These are phyloP conservation scores for Amphipoea lucens DNA, from an alignment of 2,888 invertebrate genomes.

Conservation along the genomic window DNA sequence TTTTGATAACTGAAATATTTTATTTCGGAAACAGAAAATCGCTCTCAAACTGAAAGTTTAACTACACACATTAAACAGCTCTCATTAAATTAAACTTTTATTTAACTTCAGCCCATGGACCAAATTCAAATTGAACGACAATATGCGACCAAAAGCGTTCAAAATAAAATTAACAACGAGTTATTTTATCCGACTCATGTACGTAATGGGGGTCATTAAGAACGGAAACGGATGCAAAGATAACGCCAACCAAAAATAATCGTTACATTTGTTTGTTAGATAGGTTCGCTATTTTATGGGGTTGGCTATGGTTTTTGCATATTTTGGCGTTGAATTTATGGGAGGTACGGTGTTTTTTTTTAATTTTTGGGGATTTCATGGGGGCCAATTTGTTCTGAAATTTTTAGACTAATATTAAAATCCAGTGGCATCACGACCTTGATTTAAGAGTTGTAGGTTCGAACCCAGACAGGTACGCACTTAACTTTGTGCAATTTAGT, in stretches of 20 bases:
- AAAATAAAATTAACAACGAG: conserved; percentile 59
- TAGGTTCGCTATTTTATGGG: conserved; percentile 43
- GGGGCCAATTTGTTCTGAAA: not conserved
- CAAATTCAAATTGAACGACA: conserved; percentile 51
- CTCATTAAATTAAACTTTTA: conserved; percentile 38
- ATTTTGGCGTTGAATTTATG: conserved; percentile 3
- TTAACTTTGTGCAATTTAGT: no score
- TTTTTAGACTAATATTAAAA: not conserved
- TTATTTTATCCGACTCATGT: conserved; percentile 57
- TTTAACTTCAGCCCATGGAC: conserved; percentile 32
- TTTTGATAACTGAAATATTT: not conserved
- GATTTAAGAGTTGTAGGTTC: not conserved
- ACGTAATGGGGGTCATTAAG: conserved; percentile 63
- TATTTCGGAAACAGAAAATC: not conserved
- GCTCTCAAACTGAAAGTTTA: conserved; percentile 17
- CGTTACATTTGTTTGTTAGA: conserved; percentile 53
- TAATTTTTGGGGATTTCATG: not conserved
- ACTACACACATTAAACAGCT: conserved; percentile 3
- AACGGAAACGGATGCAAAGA: conserved; percentile 58
- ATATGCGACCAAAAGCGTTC: conserved; percentile 34
- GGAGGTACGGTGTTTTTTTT: not conserved
- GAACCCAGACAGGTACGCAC: not conserved
- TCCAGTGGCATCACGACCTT: not conserved
- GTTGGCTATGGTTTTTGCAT: conserved; percentile 26
- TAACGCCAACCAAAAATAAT: conserved; percentile 57